These are phyloP conservation scores for Carpatolechia fugitivella DNA, from an alignment of 2,888 invertebrate species.

Conservation along the genomic window DNA sequence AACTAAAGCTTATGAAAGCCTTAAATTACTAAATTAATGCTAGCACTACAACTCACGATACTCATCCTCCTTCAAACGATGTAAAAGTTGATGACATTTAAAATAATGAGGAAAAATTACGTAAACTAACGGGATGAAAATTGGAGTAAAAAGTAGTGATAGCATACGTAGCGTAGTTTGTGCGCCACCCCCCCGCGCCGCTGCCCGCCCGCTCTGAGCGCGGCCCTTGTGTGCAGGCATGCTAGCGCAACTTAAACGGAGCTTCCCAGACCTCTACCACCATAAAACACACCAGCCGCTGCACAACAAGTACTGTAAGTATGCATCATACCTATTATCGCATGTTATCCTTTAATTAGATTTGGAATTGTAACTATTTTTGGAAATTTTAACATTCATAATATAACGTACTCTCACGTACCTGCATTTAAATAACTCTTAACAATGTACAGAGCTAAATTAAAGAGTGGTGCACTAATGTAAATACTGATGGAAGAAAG, in stretches of 20 bases:
- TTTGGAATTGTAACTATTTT: background rate
- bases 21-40: background rate
- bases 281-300: conserved; percentile 87
- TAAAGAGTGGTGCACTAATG: background rate
- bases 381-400: background rate
- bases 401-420: background rate
- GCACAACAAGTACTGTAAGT: conserved; percentile 85
- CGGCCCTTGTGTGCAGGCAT: conserved; percentile 86
- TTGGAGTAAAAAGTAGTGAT: background rate
- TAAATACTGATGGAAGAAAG: background rate
- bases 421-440: background rate
- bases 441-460: background rate
- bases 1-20: background rate
- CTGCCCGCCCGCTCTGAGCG: conserved; percentile 71
- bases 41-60: background rate
- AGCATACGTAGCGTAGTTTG: background rate
- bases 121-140: no score
- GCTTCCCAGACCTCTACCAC: conserved; percentile 91
- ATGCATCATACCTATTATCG: conserved; percentile 59
- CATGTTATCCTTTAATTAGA: conserved; percentile 38
- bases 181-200: conserved; percentile 17
- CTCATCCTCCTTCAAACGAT: no score
- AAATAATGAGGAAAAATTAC: no score
- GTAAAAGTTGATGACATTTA: no score
- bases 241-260: conserved; percentile 93